Base-by-base conservation (phyloP, 1,140 invertebrate genomes). In the Battus philenor region DNA sequence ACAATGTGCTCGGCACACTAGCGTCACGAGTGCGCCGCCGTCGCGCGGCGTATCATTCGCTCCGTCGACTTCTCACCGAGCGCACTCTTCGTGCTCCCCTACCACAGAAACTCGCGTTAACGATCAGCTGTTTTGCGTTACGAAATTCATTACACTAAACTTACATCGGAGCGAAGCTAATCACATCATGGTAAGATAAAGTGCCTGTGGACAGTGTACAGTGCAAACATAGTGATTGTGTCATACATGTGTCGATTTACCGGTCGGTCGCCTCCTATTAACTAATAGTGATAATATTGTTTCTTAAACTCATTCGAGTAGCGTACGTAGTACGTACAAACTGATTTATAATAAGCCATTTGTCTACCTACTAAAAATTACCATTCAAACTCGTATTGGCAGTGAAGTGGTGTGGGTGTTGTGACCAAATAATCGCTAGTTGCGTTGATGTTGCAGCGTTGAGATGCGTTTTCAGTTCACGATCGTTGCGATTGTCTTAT, bases 1-100 rank as follows among this genome's bases (percentile, higher is more conserved):
- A 63, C 46, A 54, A 62, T 66, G 63, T 72, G 63, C 65, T 65
- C 69, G 65, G 69, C 54, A 67, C 70, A 63, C 67, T 50, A 61
- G 58, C 45, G 45, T 56, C 53, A 68, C 72, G 65, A 73, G 66
- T 74, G 78, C 78, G 75, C 78, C 75, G 72, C 66, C 75, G 72
- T 64, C 60, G 66, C 51, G 56, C 60, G 59, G 55, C 67, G 62
- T 76, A 72, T 71, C 78, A 83, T 71, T 83, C 74, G 74, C 74
- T 65, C 64, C 65, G 67, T 72, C 59, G 69, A 70, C 68, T 61
- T 57, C 72, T 57, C 45, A 38, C 57, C 57, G 56, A 68, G 54
- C 76, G 69, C 68, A 78, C 78, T 53, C 47, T 55, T 49, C 55
- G 45, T 58, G 27, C 47, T 29, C 54, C 59, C 47, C 53, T 47